phyloP scores from a whole-genome alignment of 2,113 vertebrate species.

The Eidolon helvum region DNA sequence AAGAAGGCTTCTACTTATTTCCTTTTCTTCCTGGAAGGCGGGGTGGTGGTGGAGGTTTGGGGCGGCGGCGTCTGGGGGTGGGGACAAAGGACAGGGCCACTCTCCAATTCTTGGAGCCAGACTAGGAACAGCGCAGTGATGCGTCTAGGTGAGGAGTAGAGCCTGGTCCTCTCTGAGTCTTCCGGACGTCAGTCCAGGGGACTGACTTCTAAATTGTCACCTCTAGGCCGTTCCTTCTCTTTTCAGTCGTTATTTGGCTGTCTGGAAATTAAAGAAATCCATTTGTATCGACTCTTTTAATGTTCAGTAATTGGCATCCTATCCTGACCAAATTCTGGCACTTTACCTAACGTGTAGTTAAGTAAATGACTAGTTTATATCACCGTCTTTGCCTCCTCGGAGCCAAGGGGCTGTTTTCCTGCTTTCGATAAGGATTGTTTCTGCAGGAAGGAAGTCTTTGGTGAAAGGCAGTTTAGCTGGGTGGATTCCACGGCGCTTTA shows the following conservation, averaged over 20 bases:
- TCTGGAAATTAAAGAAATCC: neutral
- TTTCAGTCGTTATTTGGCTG: neutral
- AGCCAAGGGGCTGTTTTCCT: constrained; percentile 20
- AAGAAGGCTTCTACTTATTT: neutral
- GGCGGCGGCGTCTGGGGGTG: rapidly evolving
- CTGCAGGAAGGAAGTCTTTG: constrained; percentile 59
- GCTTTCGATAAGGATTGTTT: constrained; percentile 22
- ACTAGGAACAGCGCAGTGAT: neutral
- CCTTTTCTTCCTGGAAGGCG: neutral
- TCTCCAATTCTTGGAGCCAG: neutral
- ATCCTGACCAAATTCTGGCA: neutral
- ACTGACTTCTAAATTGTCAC: neutral
- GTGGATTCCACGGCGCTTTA: neutral
- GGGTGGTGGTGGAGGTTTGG: neutral
- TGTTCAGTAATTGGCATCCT: neutral
- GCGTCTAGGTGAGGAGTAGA: neutral
- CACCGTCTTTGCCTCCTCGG: neutral
- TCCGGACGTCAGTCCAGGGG: neutral
- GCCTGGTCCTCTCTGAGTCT: neutral
- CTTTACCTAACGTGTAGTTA: neutral
- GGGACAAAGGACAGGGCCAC: no score
- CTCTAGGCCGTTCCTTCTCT: neutral
- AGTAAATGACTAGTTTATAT: neutral
- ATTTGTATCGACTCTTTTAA: neutral
- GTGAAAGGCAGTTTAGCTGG: neutral